phyloP scores from a whole-genome alignment of 2,113 vertebrate species.

The Regulus satrapa region DNA sequence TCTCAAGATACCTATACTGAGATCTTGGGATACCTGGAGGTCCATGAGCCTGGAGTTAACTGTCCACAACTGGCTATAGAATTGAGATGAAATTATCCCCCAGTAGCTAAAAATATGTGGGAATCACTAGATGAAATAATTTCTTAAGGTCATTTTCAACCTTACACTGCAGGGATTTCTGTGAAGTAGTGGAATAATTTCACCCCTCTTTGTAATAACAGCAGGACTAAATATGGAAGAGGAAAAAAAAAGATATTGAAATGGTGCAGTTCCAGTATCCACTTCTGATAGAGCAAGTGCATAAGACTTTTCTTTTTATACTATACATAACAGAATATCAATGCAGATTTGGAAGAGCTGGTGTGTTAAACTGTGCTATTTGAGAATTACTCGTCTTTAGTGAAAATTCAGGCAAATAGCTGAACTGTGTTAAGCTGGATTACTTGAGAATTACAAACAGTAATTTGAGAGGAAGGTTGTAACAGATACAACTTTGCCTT shows the following conservation, averaged over 20 bases:
- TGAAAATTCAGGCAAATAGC: conserved; percentile 27
- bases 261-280: background rate
- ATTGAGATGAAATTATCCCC: background rate
- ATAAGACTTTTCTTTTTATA: conserved; percentile 49
- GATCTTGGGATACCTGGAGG: background rate
- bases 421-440: conserved; percentile 18
- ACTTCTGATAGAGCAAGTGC: background rate
- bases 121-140: background rate
- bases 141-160: background rate
- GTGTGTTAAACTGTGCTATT: conserved; percentile 14
- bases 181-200: background rate
- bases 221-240: conserved; percentile 50
- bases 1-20: background rate
- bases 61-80: background rate
- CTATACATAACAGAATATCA: background rate
- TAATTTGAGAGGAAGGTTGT: conserved; percentile 40
- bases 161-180: background rate
- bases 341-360: conserved; percentile 42
- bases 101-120: background rate
- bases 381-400: conserved; percentile 41
- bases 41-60: background rate
- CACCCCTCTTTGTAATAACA: background rate
- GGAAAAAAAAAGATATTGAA: conserved; percentile 52
- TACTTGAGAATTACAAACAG: conserved; percentile 54
- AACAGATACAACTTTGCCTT: conserved; percentile 13